phyloP scores from a whole-genome alignment of 2,113 vertebrate species.

The Gracilinanus agilis region DNA sequence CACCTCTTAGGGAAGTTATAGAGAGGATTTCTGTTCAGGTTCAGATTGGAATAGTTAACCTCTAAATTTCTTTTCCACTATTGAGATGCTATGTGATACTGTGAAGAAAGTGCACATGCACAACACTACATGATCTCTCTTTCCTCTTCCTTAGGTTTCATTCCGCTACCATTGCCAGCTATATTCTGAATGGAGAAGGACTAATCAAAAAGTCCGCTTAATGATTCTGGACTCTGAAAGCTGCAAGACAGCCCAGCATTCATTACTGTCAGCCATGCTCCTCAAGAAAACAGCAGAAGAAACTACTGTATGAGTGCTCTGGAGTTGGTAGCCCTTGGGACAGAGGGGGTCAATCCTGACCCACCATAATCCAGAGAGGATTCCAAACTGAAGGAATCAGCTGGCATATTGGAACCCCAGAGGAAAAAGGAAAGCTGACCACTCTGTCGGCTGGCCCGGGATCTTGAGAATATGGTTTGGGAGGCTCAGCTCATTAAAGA shows the following conservation, averaged over 20 bases:
- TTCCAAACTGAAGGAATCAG: not conserved
- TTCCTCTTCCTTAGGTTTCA: conserved; percentile 89
- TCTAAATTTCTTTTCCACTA: not conserved
- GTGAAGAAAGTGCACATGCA: not conserved
- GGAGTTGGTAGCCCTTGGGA: not conserved
- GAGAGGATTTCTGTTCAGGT: not conserved
- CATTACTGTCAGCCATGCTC: conserved; percentile 90
- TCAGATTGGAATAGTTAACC: not conserved
- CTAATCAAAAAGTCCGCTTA: conserved; percentile 95
- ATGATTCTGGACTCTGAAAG: conserved; percentile 89
- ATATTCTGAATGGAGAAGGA: conserved; percentile 96
- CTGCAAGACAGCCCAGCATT: conserved; percentile 88
- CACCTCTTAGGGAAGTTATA: not conserved
- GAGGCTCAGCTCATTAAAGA: conserved; percentile 9
- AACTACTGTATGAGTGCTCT: conserved; percentile 90
- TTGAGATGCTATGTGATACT: not conserved
- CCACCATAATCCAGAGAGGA: conserved; percentile 12
- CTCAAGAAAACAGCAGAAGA: conserved; percentile 92
- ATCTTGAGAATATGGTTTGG: not conserved
- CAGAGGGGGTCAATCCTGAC: not conserved
- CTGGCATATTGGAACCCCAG: not conserved
- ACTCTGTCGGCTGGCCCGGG: not conserved
- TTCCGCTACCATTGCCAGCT: conserved; percentile 99
- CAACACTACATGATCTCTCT: not conserved
- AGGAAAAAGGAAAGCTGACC: conserved; percentile 1